Evolutionary conservation across 2,113 vertebrate genomes (phyloP), one percentile per base, ranked within the genome.

Genomic region (Morone saxatilis): DNA sequence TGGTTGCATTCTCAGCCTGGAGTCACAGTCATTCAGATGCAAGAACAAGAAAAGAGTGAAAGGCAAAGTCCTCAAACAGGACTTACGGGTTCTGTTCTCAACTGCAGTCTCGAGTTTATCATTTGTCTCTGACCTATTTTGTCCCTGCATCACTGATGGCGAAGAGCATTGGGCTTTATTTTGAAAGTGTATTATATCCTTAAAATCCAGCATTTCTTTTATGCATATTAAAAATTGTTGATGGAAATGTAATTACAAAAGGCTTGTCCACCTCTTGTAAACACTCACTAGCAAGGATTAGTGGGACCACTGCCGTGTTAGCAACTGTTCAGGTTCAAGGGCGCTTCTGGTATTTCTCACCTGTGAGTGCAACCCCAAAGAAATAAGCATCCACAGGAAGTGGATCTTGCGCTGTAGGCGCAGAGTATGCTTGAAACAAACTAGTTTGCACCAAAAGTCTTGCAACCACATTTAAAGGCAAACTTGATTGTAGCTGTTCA

Each of bases 61-160:
- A 76, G 65, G 48, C 38, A 76, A n/a, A 25, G 12, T 76, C 38
- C 73, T 65, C 70, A 90, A 93, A 94, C 94, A 84, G 89, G 94
- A 94, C 88, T 92, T 94, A 94, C 94, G 76, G 85, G 94, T 95
- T 94, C 62, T 62, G 41, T 36, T 71, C 14, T 71, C 25, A 38
- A 48, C 50, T 70, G 40, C 62, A 31, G 17, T 71, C 31, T 83
- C 5, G 31, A 62, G 43, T 78, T 79, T 57, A 78, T 79, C 62
- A 54, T 45, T 50, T 38, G 31, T 76, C 38, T 59, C 31, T 38
- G 66, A 31, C 31, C 31, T 31, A 31, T 31, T 31, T 31, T 31
- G 31, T 31, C 31, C 31, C 31, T 31, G 31, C 31, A 31, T 31
- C 31, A 38, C 56, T 6, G 4, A 36, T 38, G 43, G 25, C 3